These are phyloP conservation scores for Epizoanthus illoricatus DNA, from an alignment of 92 coral and sea anemone species.

Conservation along the genomic window DNA sequence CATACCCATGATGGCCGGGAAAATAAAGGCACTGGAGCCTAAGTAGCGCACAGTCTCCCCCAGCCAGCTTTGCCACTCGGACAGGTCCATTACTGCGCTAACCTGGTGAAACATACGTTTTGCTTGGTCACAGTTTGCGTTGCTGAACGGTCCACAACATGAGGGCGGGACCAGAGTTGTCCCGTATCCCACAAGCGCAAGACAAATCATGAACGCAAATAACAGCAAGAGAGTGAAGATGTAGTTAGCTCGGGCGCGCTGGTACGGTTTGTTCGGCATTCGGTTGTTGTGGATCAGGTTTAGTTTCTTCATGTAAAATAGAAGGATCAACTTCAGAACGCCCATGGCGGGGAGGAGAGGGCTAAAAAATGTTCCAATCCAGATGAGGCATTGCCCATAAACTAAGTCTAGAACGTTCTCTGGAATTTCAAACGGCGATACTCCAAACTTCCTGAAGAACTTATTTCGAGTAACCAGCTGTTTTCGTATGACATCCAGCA, in stretches of 20 bases:
- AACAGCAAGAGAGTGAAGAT: conserved; percentile 84
- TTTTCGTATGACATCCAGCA: conserved; percentile 73
- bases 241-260: conserved; percentile 85
- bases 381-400: conserved; percentile 82
- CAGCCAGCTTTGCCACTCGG: conserved; percentile 75
- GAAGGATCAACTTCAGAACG: conserved; percentile 73
- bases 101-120: conserved; percentile 71
- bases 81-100: conserved; percentile 45
- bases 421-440: conserved; percentile 90
- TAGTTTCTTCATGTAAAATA: conserved; percentile 90
- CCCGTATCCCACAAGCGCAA: conserved; percentile 87
- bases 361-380: conserved; percentile 90
- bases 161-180: conserved; percentile 84
- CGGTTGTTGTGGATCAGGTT: conserved; percentile 85
- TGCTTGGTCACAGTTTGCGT: conserved; percentile 56
- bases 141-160: conserved; percentile 82
- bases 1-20: conserved; percentile 61
- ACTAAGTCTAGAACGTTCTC: conserved; percentile 83
- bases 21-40: conserved; percentile 83
- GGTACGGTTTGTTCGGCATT: conserved; percentile 86
- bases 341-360: conserved; percentile 91
- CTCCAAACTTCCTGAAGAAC: conserved; percentile 60
- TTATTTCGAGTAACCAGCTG: conserved; percentile 46
- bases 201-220: conserved; percentile 79
- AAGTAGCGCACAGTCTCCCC: conserved; percentile 67